These are phyloP conservation scores for Amblyjoppa proteus DNA, from an alignment of 2,888 invertebrate genomes.

Conservation along the genomic window DNA sequence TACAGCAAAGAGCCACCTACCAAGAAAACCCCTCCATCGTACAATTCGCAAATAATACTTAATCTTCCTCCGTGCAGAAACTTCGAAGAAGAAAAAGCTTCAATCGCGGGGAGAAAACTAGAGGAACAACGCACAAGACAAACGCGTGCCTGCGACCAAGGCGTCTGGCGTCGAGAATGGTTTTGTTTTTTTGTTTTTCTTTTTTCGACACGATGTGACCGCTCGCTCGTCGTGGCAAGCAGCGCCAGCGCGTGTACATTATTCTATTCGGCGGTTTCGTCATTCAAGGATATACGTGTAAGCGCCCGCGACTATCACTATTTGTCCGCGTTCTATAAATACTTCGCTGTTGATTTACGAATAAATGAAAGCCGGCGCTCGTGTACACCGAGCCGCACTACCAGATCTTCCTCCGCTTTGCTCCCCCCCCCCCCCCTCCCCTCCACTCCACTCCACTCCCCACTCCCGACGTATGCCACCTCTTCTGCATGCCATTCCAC, in stretches of 20 bases:
- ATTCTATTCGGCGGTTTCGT: slow-evolving; percentile 76
- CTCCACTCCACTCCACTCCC: background rate
- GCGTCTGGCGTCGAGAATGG: background rate
- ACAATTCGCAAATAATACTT: background rate
- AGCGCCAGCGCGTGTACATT: slow-evolving; percentile 60
- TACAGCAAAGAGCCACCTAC: background rate
- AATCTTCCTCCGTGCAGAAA: background rate
- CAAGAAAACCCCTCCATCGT: background rate
- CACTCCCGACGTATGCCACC: slow-evolving; percentile 36
- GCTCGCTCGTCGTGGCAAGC: slow-evolving; percentile 6
- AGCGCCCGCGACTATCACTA: slow-evolving; percentile 80
- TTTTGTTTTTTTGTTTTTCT: background rate
- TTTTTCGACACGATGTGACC: slow-evolving; percentile 6
- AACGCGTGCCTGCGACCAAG: background rate
- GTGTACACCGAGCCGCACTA: slow-evolving; percentile 68
- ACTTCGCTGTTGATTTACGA: slow-evolving; percentile 83
- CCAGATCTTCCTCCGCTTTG: slow-evolving; percentile 37
- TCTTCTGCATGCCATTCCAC: slow-evolving; percentile 54
- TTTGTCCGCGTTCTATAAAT: slow-evolving; percentile 83
- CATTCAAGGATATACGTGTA: slow-evolving; percentile 79
- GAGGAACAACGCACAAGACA: background rate
- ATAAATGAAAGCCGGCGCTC: slow-evolving; percentile 81
- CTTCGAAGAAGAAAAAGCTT: background rate
- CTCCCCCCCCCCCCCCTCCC: slow-evolving; percentile 43
- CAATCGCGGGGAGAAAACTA: background rate